Evolutionary conservation across 2,113 vertebrate genomes (phyloP).

Genomic region (Indicator maculatus): DNA sequence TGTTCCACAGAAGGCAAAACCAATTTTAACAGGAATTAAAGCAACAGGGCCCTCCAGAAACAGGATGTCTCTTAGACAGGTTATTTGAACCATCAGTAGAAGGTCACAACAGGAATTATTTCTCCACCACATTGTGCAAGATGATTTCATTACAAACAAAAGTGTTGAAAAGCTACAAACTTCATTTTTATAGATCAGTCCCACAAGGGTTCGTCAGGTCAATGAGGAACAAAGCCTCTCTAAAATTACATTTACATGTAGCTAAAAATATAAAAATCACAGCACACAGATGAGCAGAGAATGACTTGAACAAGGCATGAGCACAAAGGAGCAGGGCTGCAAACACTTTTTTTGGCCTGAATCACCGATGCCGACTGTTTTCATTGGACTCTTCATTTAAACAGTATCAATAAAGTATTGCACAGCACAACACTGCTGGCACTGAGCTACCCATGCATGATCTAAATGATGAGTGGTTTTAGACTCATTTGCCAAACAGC

Average conservation of each 20-base stretch:
- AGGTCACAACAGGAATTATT: slow-evolving; percentile 51
- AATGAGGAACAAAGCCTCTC: neutral
- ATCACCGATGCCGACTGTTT: fast-evolving
- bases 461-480: neutral
- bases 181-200: slow-evolving; percentile 13
- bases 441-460: neutral
- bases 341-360: neutral
- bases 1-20: slow-evolving; percentile 46
- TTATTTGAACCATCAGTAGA: slow-evolving; percentile 47
- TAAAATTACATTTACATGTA: neutral
- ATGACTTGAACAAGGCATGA: fast-evolving
- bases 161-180: slow-evolving; percentile 31
- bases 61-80: slow-evolving; percentile 56
- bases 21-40: slow-evolving; percentile 61
- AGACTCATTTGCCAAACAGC: neutral
- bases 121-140: neutral
- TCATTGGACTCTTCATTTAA: neutral
- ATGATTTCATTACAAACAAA: neutral
- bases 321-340: neutral
- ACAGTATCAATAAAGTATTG: neutral
- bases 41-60: slow-evolving; percentile 47
- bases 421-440: neutral
- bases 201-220: neutral
- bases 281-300: neutral
- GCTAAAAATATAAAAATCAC: neutral